Base-by-base conservation (phyloP, 2,797 vertebrate species). In the Tachyglossus aculeatus region DNA sequence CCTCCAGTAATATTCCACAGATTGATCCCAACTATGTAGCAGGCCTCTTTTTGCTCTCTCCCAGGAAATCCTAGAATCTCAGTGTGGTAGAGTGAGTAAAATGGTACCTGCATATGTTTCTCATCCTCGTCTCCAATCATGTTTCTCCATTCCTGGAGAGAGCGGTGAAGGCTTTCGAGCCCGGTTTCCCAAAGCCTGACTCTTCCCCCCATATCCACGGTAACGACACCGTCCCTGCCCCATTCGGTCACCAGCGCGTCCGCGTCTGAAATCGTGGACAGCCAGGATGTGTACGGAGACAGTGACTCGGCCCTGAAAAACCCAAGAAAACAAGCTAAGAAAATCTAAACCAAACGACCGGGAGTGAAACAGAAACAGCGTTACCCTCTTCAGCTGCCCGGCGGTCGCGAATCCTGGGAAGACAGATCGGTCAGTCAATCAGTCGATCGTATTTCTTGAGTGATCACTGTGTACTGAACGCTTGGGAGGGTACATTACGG, bases 111-210 rank as follows among this genome's bases (percentile, higher is more conserved):
- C 33, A 96, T 11, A 3, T 94, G 94, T 54, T 92, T 88, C 41
- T 94, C 93, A 9, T 95, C 94, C 55, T 96, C 96, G 47, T 94
- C 86, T 5, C 98, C 98, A n/a, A 99, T 96, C 98, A 99, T 96
- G 73, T 94, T 96, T 80, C 92, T 97, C 98, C 98, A 99, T 5
- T 99, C 96, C 90, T 95, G 90, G 66, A 99, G 93, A 0, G 98
- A 99, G 6, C 84, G 93, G 86, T 96, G 95, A 47, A 99, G 92
- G 19, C 84, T 92, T 39, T 96, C 96, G 41, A 96, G 69, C 55
- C 96, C 97, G 0, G 96, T 99, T 85, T 99, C 98, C 98, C 98
- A 99, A 1, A 98, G 91, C n/a, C 98, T 90, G 56, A 98, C 82
- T 5, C 82, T 88, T 0, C 98, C 98, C 10, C 96, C 98, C 95